These are phyloP conservation scores for Drosophila buzzatii DNA, from an alignment of 2,888 invertebrate species.

Conservation along the genomic window DNA sequence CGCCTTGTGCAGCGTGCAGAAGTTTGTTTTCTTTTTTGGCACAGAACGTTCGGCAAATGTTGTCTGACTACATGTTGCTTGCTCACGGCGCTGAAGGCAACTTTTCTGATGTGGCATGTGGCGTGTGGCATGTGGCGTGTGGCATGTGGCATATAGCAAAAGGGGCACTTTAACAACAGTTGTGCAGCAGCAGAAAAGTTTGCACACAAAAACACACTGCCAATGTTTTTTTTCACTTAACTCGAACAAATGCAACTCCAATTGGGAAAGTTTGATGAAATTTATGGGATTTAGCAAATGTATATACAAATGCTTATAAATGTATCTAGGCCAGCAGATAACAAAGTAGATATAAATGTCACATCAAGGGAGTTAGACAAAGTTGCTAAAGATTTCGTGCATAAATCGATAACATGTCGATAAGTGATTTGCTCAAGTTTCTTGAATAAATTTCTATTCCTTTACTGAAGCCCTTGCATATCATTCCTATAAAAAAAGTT, in stretches of 20 bases:
- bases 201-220: neutral
- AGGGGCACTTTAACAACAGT: slow-evolving; percentile 12
- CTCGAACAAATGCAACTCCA: neutral
- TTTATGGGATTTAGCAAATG: neutral
- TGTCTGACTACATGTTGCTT: slow-evolving; percentile 39
- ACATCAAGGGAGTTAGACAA: too few species aligned
- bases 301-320: neutral
- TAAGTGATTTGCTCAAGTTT: neutral
- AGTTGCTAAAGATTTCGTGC: neutral
- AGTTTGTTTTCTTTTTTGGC: slow-evolving; percentile 19
- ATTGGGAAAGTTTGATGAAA: neutral
- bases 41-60: slow-evolving; percentile 16
- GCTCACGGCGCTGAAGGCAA: slow-evolving; percentile 31
- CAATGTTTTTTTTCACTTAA: slow-evolving; percentile 3
- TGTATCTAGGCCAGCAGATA: neutral
- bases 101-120: slow-evolving; percentile 25
- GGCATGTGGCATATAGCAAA: slow-evolving; percentile 4
- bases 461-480: too few species aligned
- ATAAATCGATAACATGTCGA: neutral
- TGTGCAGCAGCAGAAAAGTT: slow-evolving; percentile 8
- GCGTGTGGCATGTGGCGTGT: slow-evolving; percentile 12
- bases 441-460: too few species aligned
- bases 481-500: too few species aligned
- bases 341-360: neutral
- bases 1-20: slow-evolving; percentile 22